Percentiles rank a stretch among this genome's conserved stretches.
These are phyloP conservation scores for Triplophysa rosa DNA, from an alignment of 2,113 vertebrate genomes.

Conservation along the genomic window DNA sequence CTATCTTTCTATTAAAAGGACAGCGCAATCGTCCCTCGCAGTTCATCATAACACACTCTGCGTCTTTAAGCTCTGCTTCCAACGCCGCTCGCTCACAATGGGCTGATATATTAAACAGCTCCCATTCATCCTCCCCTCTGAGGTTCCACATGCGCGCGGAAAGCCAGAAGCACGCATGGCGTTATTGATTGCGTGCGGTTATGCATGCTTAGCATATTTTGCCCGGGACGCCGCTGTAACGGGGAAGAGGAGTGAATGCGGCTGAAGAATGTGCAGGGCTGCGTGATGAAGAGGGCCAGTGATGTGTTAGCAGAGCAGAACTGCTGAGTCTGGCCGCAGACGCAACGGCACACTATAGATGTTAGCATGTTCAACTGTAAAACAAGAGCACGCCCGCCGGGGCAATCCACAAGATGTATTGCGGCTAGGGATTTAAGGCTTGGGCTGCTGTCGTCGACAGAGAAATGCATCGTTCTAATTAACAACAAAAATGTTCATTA, in stretches of 20 bases:
- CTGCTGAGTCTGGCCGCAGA: conserved; percentile 49
- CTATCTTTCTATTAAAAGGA: conserved; percentile 31
- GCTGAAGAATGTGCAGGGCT: conserved; percentile 25
- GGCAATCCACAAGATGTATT: conserved; percentile 17
- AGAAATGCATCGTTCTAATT: conserved; percentile 1
- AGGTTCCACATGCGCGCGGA: conserved; percentile 39
- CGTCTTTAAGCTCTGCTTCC: conserved; percentile 33
- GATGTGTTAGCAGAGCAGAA: conserved; percentile 45
- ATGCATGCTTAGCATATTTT: conserved; percentile 60
- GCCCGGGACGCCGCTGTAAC: conserved; percentile 36
- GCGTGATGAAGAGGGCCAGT: conserved; percentile 48
- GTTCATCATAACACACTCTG: conserved; percentile 24
- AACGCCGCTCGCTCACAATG: conserved; percentile 16
- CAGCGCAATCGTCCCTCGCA: neutral
- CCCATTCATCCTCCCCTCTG: conserved; percentile 48
- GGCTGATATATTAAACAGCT: conserved; percentile 45
- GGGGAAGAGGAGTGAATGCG: conserved; percentile 19
- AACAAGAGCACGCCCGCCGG: neutral
- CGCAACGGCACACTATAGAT: conserved; percentile 27
- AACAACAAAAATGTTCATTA: neutral
- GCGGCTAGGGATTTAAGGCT: neutral
- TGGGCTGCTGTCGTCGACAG: neutral
- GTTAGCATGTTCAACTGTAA: conserved; percentile 3
- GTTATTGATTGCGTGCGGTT: conserved; percentile 56
- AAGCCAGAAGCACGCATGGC: conserved; percentile 44